A percentile compares a stretch with the other conserved stretches of the same genome.
Evolutionary conservation across 2,113 vertebrate species (phyloP).

Genomic region (Psephotus haematonotus): DNA sequence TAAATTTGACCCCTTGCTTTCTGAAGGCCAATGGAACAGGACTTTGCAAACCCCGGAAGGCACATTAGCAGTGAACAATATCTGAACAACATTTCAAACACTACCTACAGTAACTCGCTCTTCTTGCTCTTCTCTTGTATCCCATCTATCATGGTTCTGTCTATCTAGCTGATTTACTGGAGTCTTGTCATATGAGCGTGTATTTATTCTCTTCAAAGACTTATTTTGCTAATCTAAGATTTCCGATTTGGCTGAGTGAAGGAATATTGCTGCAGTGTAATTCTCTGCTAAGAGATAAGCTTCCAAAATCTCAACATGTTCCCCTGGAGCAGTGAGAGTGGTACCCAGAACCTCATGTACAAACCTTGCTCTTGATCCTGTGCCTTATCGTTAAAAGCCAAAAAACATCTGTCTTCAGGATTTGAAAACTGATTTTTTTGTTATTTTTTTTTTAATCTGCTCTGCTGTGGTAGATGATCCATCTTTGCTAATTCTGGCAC

Average conservation of each 20-base stretch:
- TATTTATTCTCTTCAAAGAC: background rate
- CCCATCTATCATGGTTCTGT: background rate
- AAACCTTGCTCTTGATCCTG: background rate
- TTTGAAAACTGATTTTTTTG: background rate
- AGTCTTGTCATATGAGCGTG: background rate
- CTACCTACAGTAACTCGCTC: background rate
- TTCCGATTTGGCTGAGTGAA: background rate
- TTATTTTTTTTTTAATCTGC: background rate
- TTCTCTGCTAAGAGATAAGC: background rate
- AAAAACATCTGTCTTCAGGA: background rate
- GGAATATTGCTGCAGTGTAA: background rate
- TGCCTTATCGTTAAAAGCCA: background rate
- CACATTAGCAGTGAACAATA: background rate
- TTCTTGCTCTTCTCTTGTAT: background rate
- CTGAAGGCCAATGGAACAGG: background rate
- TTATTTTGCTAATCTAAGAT: background rate
- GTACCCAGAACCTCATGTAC: background rate
- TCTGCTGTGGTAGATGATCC: background rate
- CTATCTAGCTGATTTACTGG: background rate
- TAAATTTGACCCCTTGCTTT: background rate
- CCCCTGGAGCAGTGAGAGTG: too few species aligned
- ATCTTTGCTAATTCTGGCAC: background rate
- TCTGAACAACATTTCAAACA: background rate
- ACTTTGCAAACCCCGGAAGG: background rate
- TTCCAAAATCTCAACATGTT: background rate